Conservation (phyloP, 2,888 invertebrate genomes). For the Cryptophagus acutangulus region DNA sequence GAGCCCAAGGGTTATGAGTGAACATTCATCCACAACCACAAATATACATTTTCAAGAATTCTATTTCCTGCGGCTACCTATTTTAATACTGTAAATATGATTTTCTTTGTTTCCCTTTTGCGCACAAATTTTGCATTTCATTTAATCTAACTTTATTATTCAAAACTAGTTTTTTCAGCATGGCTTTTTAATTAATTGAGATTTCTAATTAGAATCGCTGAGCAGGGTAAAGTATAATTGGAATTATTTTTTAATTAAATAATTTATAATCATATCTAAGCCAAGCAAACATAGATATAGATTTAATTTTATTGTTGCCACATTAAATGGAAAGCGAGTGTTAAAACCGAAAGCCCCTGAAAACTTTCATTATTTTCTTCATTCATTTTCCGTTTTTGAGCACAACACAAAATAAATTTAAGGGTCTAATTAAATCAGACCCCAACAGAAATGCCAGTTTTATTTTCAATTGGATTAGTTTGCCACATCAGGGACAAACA, state of each 20-base stretch:
- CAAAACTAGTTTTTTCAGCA: too few relatives aligned
- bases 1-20: too few relatives aligned
- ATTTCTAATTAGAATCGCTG: too few relatives aligned
- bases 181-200: too few relatives aligned
- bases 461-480: slow-evolving; percentile 12
- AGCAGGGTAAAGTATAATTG: too few relatives aligned
- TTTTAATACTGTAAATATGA: too few relatives aligned
- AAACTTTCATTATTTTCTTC: background rate
- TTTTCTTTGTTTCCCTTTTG: too few relatives aligned
- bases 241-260: background rate
- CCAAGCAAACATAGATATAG: background rate
- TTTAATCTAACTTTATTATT: too few relatives aligned
- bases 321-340: background rate
- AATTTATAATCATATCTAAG: background rate
- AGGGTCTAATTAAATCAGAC: slow-evolving; percentile 1
- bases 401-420: background rate
- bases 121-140: too few relatives aligned
- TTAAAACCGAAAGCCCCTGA: background rate
- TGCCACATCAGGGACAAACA: slow-evolving; percentile 15
- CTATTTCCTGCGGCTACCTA: too few relatives aligned
- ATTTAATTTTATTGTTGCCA: background rate
- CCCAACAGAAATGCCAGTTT: background rate
- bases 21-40: too few relatives aligned
- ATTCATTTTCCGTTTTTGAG: background rate
- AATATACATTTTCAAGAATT: too few relatives aligned